Conservation (phyloP, 2,113 vertebrate species). For the Physeter macrocephalus region DNA sequence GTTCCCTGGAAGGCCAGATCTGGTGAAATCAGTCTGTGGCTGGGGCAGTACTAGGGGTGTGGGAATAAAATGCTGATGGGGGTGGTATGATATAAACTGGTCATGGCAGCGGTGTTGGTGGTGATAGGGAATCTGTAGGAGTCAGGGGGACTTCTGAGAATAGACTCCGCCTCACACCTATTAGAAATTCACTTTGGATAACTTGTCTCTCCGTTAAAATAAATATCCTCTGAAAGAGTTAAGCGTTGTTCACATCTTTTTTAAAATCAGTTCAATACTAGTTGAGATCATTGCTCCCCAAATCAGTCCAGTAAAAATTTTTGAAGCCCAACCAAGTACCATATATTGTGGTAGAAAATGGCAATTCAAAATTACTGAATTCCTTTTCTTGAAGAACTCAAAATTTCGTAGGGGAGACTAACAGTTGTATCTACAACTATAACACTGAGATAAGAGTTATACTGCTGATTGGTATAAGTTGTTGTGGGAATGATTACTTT, state of each 20-base stretch:
- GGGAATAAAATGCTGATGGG: not conserved
- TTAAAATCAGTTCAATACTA: not conserved
- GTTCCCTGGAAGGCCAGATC: not conserved
- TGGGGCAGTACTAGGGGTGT: not conserved
- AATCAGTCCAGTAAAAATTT: not conserved
- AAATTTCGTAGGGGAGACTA: not conserved
- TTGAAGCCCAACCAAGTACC: not conserved
- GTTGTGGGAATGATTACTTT: not conserved
- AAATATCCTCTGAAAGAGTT: not conserved
- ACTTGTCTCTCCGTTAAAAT: not conserved
- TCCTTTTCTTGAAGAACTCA: not conserved
- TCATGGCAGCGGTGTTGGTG: not conserved
- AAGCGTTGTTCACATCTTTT: not conserved
- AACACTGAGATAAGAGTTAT: not conserved
- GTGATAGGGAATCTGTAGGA: not conserved
- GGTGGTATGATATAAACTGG: not conserved
- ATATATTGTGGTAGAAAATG: conserved; percentile 10
- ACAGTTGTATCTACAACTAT: not conserved
- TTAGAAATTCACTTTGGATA: not conserved
- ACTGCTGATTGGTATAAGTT: not conserved
- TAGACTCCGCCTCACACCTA: not conserved
- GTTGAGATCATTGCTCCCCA: not conserved
- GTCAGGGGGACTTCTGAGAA: not conserved
- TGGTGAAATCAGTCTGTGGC: not conserved
- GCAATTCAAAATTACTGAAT: not conserved